Evolutionary conservation across 2,113 vertebrate species (phyloP).

Genomic region (Rhynchomys soricoides): DNA sequence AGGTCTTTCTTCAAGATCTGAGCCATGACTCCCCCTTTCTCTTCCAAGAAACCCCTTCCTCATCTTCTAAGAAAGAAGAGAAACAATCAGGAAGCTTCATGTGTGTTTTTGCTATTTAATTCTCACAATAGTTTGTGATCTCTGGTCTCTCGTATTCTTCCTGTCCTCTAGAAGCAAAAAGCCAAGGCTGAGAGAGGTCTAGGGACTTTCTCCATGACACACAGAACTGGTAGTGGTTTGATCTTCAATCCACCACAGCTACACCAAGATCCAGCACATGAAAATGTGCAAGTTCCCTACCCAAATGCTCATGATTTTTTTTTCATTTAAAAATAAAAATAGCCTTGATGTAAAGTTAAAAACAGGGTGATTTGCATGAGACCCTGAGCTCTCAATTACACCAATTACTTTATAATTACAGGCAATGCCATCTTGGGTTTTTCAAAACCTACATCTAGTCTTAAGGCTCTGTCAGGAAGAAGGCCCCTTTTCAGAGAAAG

Average conservation of each 20-base stretch:
- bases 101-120: background rate
- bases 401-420: constrained; percentile 85
- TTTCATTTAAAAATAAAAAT: constrained; percentile 72
- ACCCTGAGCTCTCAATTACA: constrained; percentile 83
- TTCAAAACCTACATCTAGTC: constrained; percentile 80
- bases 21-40: background rate
- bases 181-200: background rate
- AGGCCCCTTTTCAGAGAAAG: constrained; percentile 72
- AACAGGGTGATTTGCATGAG: constrained; percentile 79
- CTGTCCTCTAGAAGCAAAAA: background rate
- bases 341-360: constrained; percentile 59
- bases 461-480: constrained; percentile 79
- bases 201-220: background rate
- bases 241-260: background rate
- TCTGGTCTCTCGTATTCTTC: background rate
- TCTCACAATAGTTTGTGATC: background rate
- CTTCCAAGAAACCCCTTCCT: background rate
- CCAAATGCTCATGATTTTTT: constrained; percentile 10
- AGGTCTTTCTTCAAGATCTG: background rate
- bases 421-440: constrained; percentile 79
- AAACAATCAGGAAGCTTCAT: background rate
- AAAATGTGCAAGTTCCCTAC: background rate
- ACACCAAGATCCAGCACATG: background rate
- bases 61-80: background rate
- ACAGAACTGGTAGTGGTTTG: background rate